Evolutionary conservation across 2,113 vertebrate genomes (phyloP), one percentile per base, ranked within the genome.

Genomic region (Scortum barcoo): DNA sequence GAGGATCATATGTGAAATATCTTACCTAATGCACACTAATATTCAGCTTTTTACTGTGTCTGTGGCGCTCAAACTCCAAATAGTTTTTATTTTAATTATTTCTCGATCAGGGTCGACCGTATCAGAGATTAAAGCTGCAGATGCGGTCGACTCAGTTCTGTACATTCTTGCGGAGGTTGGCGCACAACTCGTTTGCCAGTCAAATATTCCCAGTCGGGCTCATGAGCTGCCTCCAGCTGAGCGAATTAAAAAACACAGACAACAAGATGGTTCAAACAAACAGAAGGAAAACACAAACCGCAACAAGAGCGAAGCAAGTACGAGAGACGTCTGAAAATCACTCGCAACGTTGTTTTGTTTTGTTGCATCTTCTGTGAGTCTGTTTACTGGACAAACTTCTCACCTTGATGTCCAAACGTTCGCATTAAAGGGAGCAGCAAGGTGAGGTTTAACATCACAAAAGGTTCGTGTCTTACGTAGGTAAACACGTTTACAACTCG

Each of bases 121-220:
- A 8, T 22, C 0, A 24, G 6, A 36, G 17, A 28, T 2, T 30
- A 26, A 63, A 56, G 62, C 19, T 61, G 56, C 73, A 56, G 16
- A 4, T 40, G 78, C 10, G 14, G 71, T 81, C 66, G 22, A 72
- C 67, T 69, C 58, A 71, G 84, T 71, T 42, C 51, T 81, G 44
- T 61, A 57, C 73, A 81, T 84, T 86, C 28, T 61, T 73, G 13
- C n/a, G 17, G 2, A n/a, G 44, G 16, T 48, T 65, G 19, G 36
- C 9, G 1, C 3, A 46, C 22, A 16, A 24, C 66, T 78, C 30
- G 38, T 89, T 89, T 86, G 57, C 0, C 40, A 74, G 73, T 80
- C 63, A 89, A 83, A 86, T 86, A 44, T 28, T 60, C 77, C 36
- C 14, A 8, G 48, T 22, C 28, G 16, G 2, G 11, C 56, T 46